Evolutionary conservation across 2,113 vertebrate genomes (phyloP), one percentile per base, ranked within the genome.

Genomic region (Columbina picui): DNA sequence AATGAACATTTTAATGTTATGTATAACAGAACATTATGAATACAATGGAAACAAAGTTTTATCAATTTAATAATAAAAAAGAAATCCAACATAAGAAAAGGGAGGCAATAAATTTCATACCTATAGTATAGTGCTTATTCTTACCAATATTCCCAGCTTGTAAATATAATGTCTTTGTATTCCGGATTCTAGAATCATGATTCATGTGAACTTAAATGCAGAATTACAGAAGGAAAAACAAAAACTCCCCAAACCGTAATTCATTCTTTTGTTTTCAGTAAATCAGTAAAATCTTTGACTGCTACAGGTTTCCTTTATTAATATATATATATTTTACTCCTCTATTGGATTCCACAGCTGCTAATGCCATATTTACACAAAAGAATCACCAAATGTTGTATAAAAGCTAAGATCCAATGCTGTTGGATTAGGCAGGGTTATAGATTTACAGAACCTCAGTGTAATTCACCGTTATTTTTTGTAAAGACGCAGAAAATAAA

Each of bases 1-100:
- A 99, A 99, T 99, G 98, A 99, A 98, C 98, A 97, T 98, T 99
- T 99, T 99, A 99, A 99, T 99, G 98, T 99, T 98, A 98, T 98
- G 98, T 98, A 99, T 98, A 98, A 99, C 98, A 98, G 98, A 99
- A 99, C 98, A 98, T 98, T 97, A 98, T 97, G 98, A 98, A 98
- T 98, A 98, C 98, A 99, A 99, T 99, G 98, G 98, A 98, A 98
- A 98, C 98, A 96, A 98, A 98, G 97, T 98, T 98, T 98, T 97
- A 98, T 98, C 97, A 98, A 98, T 98, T 98, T 98, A 98, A 98
- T 98, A 98, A 97, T 96, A 96, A 97, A 96, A 97, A 98, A 98
- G 98, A 98, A 93, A 97, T 96, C 91, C 97, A 98, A 98, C 97
- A 96, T 97, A 98, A 97, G 97, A 98, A 97, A 98, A 97, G 96